These are phyloP conservation scores for Thecophora atra DNA, from an alignment of 2,888 invertebrate genomes.

Conservation along the genomic window DNA sequence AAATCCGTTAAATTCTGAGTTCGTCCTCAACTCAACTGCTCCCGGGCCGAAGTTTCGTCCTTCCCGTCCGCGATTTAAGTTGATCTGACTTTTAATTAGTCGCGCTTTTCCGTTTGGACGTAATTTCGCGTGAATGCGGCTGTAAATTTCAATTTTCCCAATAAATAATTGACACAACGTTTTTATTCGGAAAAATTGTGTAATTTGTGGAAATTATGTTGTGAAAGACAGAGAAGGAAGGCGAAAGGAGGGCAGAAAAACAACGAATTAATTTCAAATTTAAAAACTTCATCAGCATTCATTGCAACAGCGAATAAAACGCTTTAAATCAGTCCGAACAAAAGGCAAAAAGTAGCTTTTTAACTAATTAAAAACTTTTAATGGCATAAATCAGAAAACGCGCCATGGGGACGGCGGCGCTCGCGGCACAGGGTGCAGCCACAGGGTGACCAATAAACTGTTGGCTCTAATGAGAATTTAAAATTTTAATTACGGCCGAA, in stretches of 20 bases:
- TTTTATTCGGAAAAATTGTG: too few species aligned
- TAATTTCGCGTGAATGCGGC: too few species aligned
- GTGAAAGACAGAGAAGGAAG: not conserved
- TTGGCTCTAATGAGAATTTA: slow-evolving; percentile 32
- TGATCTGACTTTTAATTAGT: too few species aligned
- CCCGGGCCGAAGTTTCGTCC: too few species aligned
- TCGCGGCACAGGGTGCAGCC: not conserved
- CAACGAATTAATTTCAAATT: not conserved
- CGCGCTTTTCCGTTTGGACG: too few species aligned
- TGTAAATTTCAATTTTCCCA: too few species aligned
- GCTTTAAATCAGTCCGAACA: not conserved
- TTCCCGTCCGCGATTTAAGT: too few species aligned
- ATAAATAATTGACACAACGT: too few species aligned
- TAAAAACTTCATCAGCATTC: not conserved
- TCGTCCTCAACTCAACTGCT: too few species aligned
- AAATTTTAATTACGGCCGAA: slow-evolving; percentile 29
- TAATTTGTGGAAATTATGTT: too few species aligned
- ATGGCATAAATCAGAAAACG: slow-evolving; percentile 29
- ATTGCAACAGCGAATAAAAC: not conserved
- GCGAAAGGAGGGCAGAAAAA: not conserved
- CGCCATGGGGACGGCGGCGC: not conserved
- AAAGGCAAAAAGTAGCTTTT: slow-evolving; percentile 10
- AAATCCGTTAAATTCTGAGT: too few species aligned
- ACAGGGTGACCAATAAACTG: slow-evolving; percentile 31
- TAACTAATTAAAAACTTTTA: slow-evolving; percentile 37